Evolutionary conservation across 1,140 invertebrate species (phyloP).

Genomic region (Andrena cerasifolii): DNA sequence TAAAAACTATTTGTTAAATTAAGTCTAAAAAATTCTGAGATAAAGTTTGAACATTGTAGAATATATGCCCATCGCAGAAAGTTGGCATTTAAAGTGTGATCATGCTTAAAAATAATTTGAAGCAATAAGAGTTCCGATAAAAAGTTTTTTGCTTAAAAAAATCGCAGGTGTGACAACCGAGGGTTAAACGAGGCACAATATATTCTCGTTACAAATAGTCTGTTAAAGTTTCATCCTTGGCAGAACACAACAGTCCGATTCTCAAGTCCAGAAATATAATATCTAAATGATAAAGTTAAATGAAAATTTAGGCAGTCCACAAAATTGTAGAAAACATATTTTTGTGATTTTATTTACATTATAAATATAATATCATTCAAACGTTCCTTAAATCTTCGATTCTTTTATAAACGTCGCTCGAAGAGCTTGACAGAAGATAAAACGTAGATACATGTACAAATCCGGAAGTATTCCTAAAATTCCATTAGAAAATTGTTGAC

Average conservation of each 20-base stretch:
- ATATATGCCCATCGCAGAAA: no score
- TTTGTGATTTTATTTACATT: conserved; percentile 14
- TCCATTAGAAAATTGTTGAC: conserved; percentile 6
- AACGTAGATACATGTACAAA: background rate
- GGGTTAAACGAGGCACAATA: background rate
- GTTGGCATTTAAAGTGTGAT: no score
- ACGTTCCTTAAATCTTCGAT: background rate
- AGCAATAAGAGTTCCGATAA: no score
- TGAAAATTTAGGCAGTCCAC: background rate
- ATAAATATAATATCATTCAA: background rate
- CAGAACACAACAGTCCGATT: background rate
- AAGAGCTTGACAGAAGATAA: conserved; percentile 2
- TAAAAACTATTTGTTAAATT: no score
- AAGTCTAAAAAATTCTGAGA: no score
- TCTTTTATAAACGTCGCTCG: background rate
- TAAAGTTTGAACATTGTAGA: no score
- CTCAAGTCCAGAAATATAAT: background rate
- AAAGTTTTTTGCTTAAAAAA: no score
- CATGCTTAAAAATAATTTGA: no score
- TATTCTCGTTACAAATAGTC: background rate
- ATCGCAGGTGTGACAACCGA: no score
- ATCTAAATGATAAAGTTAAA: no score
- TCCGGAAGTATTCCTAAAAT: background rate
- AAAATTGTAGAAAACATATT: conserved; percentile 2
- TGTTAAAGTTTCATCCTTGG: background rate